Conservation (phyloP, 2,797 vertebrate genomes). For the Dryobates pubescens region DNA sequence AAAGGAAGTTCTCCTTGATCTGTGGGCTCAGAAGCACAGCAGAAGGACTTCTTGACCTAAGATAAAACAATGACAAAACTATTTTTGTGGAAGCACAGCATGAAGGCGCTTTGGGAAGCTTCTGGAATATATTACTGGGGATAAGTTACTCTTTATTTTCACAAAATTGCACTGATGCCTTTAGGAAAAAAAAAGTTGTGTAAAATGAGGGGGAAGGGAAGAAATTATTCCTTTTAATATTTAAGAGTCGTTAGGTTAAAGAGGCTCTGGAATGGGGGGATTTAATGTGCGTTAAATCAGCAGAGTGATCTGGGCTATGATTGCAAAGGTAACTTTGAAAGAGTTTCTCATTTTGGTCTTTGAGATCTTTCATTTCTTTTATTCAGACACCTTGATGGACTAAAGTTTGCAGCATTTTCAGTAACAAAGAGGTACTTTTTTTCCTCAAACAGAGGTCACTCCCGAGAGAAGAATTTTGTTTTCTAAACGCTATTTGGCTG, state of each 20-base stretch:
- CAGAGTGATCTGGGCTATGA: not conserved
- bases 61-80: constrained; percentile 28
- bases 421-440: not conserved
- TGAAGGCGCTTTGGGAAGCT: not conserved
- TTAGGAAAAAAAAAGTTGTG: not conserved
- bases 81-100: not conserved
- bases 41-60: constrained; percentile 15
- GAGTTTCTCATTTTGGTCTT: not conserved
- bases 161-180: not conserved
- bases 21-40: not conserved
- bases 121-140: constrained; percentile 34
- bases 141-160: not conserved
- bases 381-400: not conserved
- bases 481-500: not conserved
- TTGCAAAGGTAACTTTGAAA: not conserved
- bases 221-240: not conserved
- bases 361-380: not conserved
- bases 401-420: not conserved
- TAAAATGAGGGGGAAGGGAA: not conserved
- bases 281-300: not conserved
- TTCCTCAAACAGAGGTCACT: not conserved
- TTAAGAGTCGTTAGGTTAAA: not conserved
- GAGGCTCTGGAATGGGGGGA: not conserved
- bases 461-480: not conserved
- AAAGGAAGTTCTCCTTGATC: constrained; percentile 2